These are phyloP conservation scores for Sapajus apella DNA, from an alignment of 2,113 vertebrate species.

Conservation along the genomic window DNA sequence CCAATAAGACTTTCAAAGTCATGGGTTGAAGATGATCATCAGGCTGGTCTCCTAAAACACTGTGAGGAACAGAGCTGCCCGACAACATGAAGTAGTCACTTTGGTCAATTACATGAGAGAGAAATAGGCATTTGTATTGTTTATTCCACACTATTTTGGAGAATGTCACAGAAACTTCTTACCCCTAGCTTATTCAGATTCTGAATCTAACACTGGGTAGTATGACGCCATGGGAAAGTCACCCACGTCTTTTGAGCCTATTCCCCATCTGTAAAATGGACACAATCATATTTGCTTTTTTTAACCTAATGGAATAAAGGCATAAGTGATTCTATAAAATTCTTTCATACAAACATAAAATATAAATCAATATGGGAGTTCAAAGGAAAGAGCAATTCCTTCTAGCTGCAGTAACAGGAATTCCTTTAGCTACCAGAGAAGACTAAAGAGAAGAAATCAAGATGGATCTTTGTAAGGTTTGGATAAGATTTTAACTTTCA, in stretches of 20 bases:
- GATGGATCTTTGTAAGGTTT: not conserved
- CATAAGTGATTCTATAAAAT: not conserved
- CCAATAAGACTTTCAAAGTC: not conserved
- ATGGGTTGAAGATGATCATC: rapidly evolving
- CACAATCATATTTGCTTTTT: not conserved
- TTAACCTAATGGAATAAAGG: not conserved
- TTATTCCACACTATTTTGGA: not conserved
- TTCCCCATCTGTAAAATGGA: not conserved
- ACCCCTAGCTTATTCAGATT: not conserved
- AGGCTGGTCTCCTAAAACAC: not conserved
- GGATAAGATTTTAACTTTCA: not conserved
- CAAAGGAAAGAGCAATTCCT: not conserved
- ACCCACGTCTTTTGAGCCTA: not conserved
- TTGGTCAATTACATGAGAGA: too few relatives aligned
- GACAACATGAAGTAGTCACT: not conserved
- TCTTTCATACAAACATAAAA: not conserved
- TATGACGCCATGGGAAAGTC: not conserved
- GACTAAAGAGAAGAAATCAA: not conserved
- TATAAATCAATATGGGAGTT: not conserved
- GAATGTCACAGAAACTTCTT: not conserved
- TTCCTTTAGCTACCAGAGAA: not conserved
- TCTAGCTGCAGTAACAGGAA: not conserved
- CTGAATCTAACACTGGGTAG: not conserved
- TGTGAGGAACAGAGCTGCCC: not conserved
- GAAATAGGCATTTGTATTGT: not conserved